Percentiles rank a stretch among this genome's conserved stretches.
These are phyloP conservation scores for Porites lutea DNA, from an alignment of 64 coral and sea anemone genomes.

Conservation along the genomic window DNA sequence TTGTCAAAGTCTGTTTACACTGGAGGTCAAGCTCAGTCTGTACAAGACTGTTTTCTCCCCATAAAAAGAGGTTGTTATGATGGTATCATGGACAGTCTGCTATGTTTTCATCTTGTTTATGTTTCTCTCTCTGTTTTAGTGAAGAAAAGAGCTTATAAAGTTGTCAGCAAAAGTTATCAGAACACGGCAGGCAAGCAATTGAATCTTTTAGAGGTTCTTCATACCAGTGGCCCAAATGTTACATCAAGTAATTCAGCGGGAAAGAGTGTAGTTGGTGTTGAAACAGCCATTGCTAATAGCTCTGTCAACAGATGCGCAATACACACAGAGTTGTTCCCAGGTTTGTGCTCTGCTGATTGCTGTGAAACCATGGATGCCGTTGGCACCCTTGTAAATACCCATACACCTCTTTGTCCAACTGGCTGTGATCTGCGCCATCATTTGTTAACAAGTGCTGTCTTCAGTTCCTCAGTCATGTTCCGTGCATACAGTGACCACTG, in stretches of 20 bases:
- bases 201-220: neutral
- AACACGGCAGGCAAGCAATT: no score
- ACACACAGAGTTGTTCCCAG: constrained; percentile 12
- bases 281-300: neutral
- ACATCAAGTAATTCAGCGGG: neutral
- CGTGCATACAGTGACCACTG: no score
- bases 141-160: neutral
- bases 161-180: neutral
- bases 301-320: neutral
- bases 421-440: constrained; percentile 30
- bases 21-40: no score
- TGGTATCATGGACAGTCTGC: no score
- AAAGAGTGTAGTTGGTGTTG: neutral
- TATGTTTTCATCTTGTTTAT: neutral
- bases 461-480: neutral
- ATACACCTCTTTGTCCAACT: neutral
- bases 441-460: constrained; percentile 6
- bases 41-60: no score
- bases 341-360: neutral
- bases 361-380: neutral
- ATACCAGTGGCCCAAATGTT: neutral
- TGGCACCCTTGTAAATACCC: neutral
- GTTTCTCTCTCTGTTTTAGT: neutral
- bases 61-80: no score
- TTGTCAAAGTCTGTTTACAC: no score